Percentiles rank a stretch among this genome's conserved stretches.
Evolutionary conservation across 2,888 invertebrate genomes (phyloP).

Genomic region (Caenorhabditis sulstoni): DNA sequence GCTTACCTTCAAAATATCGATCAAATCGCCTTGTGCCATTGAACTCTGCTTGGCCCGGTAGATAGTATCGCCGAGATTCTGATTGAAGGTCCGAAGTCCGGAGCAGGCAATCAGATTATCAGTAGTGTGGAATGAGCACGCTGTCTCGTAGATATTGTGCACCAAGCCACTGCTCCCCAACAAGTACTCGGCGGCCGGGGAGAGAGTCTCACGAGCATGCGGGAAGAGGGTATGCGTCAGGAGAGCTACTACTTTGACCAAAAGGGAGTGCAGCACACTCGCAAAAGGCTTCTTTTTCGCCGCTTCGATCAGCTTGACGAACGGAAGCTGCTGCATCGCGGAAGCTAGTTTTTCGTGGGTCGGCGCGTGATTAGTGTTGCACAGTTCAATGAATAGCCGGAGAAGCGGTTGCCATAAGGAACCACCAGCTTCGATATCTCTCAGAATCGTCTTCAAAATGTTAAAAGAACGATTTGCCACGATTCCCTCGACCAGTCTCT

Average conservation of each 20-base stretch:
- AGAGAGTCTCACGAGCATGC: constrained; percentile 17
- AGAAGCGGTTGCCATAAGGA: constrained; percentile 67
- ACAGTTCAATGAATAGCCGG: constrained; percentile 62
- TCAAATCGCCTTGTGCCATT: neutral
- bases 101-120: constrained; percentile 24
- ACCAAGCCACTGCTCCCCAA: constrained; percentile 49
- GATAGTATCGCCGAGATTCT: constrained; percentile 56
- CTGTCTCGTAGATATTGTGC: constrained; percentile 46
- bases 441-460: constrained; percentile 38
- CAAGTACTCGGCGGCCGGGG: constrained; percentile 63
- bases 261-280: constrained; percentile 65
- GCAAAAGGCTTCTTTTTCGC: constrained; percentile 57
- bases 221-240: constrained; percentile 59
- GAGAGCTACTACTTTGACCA: constrained; percentile 63
- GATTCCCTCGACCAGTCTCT: constrained; percentile 63
- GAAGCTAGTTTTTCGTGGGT: constrained; percentile 65
- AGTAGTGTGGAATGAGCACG: constrained; percentile 31
- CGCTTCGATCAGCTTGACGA: constrained; percentile 63
- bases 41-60: constrained; percentile 18
- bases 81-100: constrained; percentile 61
- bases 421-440: constrained; percentile 40
- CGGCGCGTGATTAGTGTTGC: constrained; percentile 67
- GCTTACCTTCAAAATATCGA: constrained; percentile 23
- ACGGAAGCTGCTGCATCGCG: constrained; percentile 59
- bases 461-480: constrained; percentile 49